Percentiles rank a stretch among this genome's conserved stretches.
phyloP scores from a whole-genome alignment of 2,113 vertebrate species.

The Gasterosteus nipponicus region DNA sequence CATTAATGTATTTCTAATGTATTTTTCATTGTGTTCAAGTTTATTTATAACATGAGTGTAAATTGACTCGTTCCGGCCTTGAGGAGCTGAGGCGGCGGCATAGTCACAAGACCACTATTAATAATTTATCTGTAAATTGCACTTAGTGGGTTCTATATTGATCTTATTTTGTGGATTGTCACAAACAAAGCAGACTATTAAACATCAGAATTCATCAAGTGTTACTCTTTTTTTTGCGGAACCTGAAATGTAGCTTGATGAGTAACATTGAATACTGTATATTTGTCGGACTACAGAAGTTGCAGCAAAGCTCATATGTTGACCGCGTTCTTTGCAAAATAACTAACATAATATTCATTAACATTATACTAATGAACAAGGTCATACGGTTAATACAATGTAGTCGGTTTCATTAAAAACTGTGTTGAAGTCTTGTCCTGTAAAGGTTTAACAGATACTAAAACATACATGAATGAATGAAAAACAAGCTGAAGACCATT shows the following conservation, averaged over 20 bases:
- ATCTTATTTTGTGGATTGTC: slow-evolving; percentile 46
- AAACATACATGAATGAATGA: neutral
- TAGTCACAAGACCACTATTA: slow-evolving; percentile 64
- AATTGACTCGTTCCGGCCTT: slow-evolving; percentile 7
- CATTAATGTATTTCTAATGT: slow-evolving; percentile 10
- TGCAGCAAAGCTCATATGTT: neutral
- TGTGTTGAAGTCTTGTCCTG: neutral
- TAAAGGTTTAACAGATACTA: neutral
- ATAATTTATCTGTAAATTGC: slow-evolving; percentile 88
- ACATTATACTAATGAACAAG: neutral
- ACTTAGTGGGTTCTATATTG: slow-evolving; percentile 79
- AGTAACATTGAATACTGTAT: neutral
- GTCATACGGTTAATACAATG: neutral
- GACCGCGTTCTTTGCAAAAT: neutral
- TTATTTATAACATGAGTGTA: neutral
- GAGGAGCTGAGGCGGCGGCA: neutral
- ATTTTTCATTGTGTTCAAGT: slow-evolving; percentile 2
- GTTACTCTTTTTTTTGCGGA: neutral
- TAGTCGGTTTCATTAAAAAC: neutral
- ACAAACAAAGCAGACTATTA: slow-evolving; percentile 22
- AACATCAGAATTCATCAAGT: neutral
- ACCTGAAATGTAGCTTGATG: neutral
- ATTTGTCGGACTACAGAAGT: neutral
- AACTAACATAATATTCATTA: neutral
- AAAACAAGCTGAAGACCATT: neutral